These are phyloP conservation scores for Apodemus agrarius DNA, from an alignment of 2,797 vertebrate genomes.

Conservation along the genomic window DNA sequence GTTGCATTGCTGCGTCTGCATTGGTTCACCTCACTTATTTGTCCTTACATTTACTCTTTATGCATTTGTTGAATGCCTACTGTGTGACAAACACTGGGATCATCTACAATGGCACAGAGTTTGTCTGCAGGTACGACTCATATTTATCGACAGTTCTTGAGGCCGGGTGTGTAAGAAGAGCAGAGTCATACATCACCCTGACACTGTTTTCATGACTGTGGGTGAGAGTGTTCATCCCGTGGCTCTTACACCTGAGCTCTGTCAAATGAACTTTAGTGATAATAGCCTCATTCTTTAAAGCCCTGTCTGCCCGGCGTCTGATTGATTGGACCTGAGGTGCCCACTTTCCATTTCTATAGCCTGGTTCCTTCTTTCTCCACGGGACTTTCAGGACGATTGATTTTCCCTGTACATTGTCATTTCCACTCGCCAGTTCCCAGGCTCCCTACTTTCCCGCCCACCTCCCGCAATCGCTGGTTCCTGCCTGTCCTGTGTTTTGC, in stretches of 20 bases:
- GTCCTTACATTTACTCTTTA: not conserved
- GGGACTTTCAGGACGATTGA: constrained; percentile 38
- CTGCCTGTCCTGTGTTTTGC: not conserved
- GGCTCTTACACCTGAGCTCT: constrained; percentile 50
- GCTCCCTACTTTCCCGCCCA: not conserved
- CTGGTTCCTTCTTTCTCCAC: constrained; percentile 35
- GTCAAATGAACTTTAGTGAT: constrained; percentile 65
- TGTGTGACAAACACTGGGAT: not conserved
- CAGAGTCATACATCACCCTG: constrained; percentile 60
- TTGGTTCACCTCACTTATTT: not conserved
- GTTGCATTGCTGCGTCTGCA: not conserved
- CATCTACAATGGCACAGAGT: not conserved
- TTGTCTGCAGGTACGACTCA: constrained; percentile 7
- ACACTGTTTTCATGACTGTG: constrained; percentile 63
- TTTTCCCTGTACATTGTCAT: constrained; percentile 45
- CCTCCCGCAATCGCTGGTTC: not conserved
- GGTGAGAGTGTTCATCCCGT: constrained; percentile 62
- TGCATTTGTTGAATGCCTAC: not conserved
- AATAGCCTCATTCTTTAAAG: constrained; percentile 77
- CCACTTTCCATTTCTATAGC: constrained; percentile 69
- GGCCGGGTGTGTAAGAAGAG: constrained; percentile 5
- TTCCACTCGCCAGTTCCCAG: constrained; percentile 9
- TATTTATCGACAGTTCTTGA: constrained; percentile 29
- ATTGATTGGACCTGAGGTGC: constrained; percentile 62
- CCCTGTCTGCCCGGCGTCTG: constrained; percentile 14